These are phyloP conservation scores for Drosophila nasuta DNA, from an alignment of 1,140 invertebrate genomes.

Conservation along the genomic window DNA sequence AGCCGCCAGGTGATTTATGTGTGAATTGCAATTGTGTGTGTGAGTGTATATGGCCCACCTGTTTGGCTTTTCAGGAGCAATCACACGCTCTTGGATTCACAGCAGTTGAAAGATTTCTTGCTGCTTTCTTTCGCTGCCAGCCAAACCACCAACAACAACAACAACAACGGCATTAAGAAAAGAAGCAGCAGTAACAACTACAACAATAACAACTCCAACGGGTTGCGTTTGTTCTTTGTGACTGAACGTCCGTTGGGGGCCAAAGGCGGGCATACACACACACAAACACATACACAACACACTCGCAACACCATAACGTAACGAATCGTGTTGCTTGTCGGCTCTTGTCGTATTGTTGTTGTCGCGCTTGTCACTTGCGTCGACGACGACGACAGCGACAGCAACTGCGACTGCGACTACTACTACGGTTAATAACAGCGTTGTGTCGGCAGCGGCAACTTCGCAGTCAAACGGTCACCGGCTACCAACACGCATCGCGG, in stretches of 20 bases:
- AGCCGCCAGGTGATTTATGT: slow-evolving; percentile 36
- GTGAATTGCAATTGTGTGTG: slow-evolving; percentile 18
- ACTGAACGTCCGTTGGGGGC: slow-evolving; percentile 53
- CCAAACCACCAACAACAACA: slow-evolving; percentile 35
- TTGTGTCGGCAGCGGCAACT: slow-evolving; percentile 50
- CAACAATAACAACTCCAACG: slow-evolving; percentile 50
- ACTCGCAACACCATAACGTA: slow-evolving; percentile 42
- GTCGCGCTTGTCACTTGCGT: slow-evolving; percentile 54
- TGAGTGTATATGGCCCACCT: slow-evolving; percentile 53
- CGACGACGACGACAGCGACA: slow-evolving; percentile 46
- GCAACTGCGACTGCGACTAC: slow-evolving; percentile 40
- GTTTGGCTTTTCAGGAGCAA: slow-evolving; percentile 72
- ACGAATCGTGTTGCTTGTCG: slow-evolving; percentile 60
- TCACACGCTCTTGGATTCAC: slow-evolving; percentile 66
- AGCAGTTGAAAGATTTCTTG: slow-evolving; percentile 67
- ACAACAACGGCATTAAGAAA: neutral
- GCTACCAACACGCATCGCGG: slow-evolving; percentile 46
- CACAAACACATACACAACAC: too few species aligned
- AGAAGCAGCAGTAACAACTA: neutral
- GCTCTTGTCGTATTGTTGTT: slow-evolving; percentile 31
- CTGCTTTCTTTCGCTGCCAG: slow-evolving; percentile 60
- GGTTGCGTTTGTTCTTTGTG: slow-evolving; percentile 74
- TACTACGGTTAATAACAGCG: slow-evolving; percentile 67
- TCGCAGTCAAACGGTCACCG: slow-evolving; percentile 68
- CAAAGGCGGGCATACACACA: slow-evolving; percentile 28